Evolutionary conservation across 1,140 invertebrate genomes (phyloP), one percentile per base, ranked within the genome.

Genomic region (Platyscapa corneri): DNA sequence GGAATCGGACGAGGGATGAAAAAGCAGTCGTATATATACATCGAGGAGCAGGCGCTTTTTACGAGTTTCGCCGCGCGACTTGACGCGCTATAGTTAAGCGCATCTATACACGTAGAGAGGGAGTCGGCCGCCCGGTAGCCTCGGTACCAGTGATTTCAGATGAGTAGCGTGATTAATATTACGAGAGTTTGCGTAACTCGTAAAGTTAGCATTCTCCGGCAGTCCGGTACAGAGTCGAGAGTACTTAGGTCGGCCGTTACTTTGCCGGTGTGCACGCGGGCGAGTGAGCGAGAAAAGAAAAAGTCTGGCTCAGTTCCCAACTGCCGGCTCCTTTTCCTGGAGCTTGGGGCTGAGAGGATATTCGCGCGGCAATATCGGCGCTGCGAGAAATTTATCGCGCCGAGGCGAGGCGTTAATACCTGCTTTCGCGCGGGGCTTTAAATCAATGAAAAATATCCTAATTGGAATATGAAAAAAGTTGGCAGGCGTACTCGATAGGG

Each of bases 391-490:
- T 93, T 93, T 93, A 93, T 93, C 87, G 92, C 80, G 84, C 34
- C 23, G 86, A 87, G 89, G 89, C 90, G 90, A 91, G 90, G 89
- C 91, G 92, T 93, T 93, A 93, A 93, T 93, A 92, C 91, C 91
- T 90, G 90, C 91, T 88, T 88, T 88, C 87, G 86, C 49, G 12
- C 70, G 60, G 60, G 87, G 89, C 89, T 88, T 89, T 93, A 93
- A 93, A 93, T 93, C 93, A 93, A 92, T 91, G 92, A 89, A 90
- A 93, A 93, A 93, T 93, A 92, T 93, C 91, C 92, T 93, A 93
- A 93, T 93, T 93, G 92, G 92, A 93, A 93, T 92, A 93, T 93
- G 93, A 93, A 93, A 93, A 93, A 93, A 93, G 92, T 93, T 93
- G 90, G 91, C 91, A 23, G 39, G 18, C 84, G 10, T 23, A 10